Percentiles rank a stretch among this genome's conserved stretches.
Conservation (phyloP, 2,113 vertebrate genomes). For the Nibea coibor region DNA sequence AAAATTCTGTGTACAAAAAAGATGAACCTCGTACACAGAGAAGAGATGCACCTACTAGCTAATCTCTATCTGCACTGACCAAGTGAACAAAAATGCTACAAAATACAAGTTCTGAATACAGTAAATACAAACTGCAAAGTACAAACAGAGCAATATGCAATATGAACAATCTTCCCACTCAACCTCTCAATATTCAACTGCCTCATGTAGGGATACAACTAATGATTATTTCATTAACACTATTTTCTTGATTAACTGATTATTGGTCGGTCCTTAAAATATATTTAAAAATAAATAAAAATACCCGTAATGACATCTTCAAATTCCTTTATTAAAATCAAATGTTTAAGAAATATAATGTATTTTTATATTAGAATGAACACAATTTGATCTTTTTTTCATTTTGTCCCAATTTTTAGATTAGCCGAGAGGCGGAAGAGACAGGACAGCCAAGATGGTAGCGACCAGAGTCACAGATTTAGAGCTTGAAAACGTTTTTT, state of each 20-base stretch:
- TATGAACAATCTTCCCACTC: not conserved
- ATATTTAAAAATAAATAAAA: not conserved
- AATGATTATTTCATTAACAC: not conserved
- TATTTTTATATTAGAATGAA: not conserved
- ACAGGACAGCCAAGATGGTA: too few species aligned
- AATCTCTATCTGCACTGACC: not conserved
- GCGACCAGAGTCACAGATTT: too few species aligned
- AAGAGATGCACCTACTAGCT: not conserved
- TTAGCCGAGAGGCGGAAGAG: too few species aligned
- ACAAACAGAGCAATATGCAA: not conserved
- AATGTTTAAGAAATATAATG: not conserved
- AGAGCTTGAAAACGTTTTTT: too few species aligned
- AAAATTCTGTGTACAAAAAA: not conserved
- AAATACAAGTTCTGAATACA: not conserved
- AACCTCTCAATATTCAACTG: not conserved
- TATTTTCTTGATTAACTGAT: not conserved
- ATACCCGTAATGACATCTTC: not conserved
- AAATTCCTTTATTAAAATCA: not conserved
- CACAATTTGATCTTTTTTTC: too few species aligned
- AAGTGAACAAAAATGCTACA: not conserved
- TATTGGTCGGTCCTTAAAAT: not conserved
- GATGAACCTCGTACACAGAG: not conserved
- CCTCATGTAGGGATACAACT: not conserved
- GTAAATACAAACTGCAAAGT: not conserved
- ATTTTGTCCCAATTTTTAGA: too few species aligned